Evolutionary conservation across 2,888 invertebrate genomes (phyloP).

Genomic region (Cantharis nigra): DNA sequence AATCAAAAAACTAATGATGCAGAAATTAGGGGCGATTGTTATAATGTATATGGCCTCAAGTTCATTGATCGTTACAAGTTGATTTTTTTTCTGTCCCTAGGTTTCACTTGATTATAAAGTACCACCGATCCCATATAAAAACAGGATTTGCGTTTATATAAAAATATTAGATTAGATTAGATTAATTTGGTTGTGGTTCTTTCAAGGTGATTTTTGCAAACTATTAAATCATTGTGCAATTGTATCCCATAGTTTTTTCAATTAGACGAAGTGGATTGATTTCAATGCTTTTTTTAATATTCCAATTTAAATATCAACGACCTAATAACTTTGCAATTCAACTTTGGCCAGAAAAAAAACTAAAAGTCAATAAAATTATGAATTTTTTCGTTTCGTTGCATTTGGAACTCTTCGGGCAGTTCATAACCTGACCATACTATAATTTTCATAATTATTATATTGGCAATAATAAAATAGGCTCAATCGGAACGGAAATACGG

Average conservation of each 20-base stretch:
- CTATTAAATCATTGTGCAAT: neutral
- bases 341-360: neutral
- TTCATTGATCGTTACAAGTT: neutral
- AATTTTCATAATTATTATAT: too few species aligned
- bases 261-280: neutral
- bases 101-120: neutral
- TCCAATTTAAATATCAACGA: neutral
- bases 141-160: neutral
- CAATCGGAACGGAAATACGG: neutral
- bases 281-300: neutral
- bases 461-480: too few species aligned
- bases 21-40: neutral
- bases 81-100: neutral
- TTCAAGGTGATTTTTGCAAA: neutral
- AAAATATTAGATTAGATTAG: neutral
- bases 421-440: too few species aligned
- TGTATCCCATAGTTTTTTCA: neutral
- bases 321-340: neutral
- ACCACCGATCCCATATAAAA: neutral
- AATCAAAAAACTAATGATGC: neutral
- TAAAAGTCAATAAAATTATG: neutral
- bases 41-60: neutral
- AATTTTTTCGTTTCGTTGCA: neutral
- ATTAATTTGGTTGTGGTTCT: neutral
- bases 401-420: neutral